Evolutionary conservation across 2,113 vertebrate genomes (phyloP).

Genomic region (Apteryx owenii): DNA sequence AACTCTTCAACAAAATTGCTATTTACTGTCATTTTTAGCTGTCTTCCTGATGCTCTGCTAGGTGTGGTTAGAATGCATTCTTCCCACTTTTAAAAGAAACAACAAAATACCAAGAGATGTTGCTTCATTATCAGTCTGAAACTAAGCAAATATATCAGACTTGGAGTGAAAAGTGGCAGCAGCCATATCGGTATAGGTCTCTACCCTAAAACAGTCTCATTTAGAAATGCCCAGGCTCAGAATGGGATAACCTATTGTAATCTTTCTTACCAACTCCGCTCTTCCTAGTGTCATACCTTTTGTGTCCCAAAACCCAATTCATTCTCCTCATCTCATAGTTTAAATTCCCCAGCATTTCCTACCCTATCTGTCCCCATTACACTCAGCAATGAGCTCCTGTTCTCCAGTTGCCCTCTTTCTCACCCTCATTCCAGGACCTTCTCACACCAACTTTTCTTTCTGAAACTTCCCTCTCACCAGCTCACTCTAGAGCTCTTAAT

Average conservation of each 20-base stretch:
- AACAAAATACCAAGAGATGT: not conserved
- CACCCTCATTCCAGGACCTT: not conserved
- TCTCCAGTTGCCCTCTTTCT: not conserved
- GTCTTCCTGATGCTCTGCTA: not conserved
- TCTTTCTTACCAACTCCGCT: no score
- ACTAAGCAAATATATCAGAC: not conserved
- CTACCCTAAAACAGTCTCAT: no score
- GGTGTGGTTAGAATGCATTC: not conserved
- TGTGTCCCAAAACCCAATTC: not conserved
- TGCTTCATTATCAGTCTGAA: not conserved
- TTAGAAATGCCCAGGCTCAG: no score
- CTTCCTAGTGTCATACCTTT: not conserved
- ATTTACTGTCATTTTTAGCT: not conserved
- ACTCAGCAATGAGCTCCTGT: not conserved
- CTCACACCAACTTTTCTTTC: slow-evolving; percentile 30
- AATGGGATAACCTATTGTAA: no score
- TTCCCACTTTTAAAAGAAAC: not conserved
- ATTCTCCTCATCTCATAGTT: not conserved
- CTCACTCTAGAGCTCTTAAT: not conserved
- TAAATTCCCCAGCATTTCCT: not conserved
- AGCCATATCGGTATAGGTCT: no score
- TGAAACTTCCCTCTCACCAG: not conserved
- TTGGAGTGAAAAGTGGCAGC: no score
- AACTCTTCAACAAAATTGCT: not conserved
- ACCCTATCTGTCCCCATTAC: not conserved